Percentiles rank a stretch among this genome's conserved stretches.
Conservation (phyloP, 1,140 invertebrate genomes). For the Anoplolepis gracilipes region DNA sequence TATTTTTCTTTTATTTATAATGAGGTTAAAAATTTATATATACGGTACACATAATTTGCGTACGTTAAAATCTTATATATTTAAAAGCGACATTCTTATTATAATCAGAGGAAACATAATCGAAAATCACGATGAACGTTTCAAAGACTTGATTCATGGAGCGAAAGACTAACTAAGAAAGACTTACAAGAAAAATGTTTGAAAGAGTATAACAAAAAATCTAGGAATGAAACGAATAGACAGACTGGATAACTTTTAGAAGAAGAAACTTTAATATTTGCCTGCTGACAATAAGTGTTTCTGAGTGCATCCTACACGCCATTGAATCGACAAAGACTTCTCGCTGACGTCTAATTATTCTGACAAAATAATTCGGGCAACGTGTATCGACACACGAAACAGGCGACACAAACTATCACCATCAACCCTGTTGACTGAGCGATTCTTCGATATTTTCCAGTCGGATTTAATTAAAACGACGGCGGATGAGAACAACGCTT, state of each 20-base stretch:
- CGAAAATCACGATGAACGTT: not conserved
- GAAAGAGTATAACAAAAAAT: constrained; percentile 4
- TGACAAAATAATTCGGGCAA: constrained; percentile 22
- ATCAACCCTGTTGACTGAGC: not conserved
- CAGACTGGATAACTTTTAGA: constrained; percentile 17
- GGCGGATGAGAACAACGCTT: not conserved
- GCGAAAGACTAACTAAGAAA: not conserved
- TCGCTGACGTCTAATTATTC: constrained; percentile 22
- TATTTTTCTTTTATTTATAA: not conserved
- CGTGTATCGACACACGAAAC: constrained; percentile 1
- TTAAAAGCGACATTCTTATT: not conserved
- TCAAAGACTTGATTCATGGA: not conserved
- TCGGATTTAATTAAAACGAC: constrained; percentile 70
- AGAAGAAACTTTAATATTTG: constrained; percentile 48
- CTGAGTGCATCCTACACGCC: constrained; percentile 2
- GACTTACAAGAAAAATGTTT: not conserved
- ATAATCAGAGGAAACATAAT: not conserved
- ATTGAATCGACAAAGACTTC: constrained; percentile 37
- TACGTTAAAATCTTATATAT: not conserved
- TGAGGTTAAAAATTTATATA: not conserved
- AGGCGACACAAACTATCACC: not conserved
- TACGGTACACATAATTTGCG: too few relatives aligned
- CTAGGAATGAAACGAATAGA: not conserved
- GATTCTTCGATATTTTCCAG: constrained; percentile 29
- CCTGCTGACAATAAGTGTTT: not conserved